Evolutionary conservation across 1,140 invertebrate species (phyloP).

Genomic region (Agrilus planipennis): DNA sequence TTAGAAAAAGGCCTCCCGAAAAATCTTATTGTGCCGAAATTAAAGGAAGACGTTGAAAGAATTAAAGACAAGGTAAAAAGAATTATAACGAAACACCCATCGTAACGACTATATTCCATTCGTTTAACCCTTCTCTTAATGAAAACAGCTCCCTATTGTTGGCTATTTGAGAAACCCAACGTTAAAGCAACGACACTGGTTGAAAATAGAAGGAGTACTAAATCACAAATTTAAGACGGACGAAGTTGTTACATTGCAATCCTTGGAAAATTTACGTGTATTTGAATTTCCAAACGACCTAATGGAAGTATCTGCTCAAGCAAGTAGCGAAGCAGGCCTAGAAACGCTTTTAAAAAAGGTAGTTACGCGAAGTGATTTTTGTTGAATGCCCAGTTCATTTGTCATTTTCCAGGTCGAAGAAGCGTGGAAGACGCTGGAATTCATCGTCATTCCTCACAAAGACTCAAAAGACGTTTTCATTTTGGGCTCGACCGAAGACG

Average conservation of each 20-base stretch:
- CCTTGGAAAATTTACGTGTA: conserved; percentile 56
- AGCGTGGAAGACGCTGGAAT: conserved; percentile 68
- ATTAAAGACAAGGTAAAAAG: conserved; percentile 57
- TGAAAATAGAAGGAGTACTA: conserved; percentile 62
- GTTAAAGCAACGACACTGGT: conserved; percentile 67
- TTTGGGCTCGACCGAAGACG: conserved; percentile 69
- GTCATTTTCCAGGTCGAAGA: conserved; percentile 54
- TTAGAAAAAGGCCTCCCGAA: conserved; percentile 64
- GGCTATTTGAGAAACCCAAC: conserved; percentile 62
- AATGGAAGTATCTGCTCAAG: conserved; percentile 71
- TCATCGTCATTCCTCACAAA: conserved; percentile 61
- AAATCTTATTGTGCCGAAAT: conserved; percentile 60
- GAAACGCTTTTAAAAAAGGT: conserved; percentile 68
- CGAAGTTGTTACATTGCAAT: conserved; percentile 48
- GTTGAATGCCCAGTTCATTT: conserved; percentile 23
- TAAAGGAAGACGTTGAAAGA: conserved; percentile 62
- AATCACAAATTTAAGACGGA: conserved; percentile 58
- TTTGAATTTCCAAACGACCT: conserved; percentile 61
- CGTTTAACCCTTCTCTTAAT: too few relatives aligned
- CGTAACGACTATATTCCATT: neutral
- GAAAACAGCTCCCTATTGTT: conserved; percentile 62
- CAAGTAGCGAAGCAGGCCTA: conserved; percentile 70
- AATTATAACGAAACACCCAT: neutral
- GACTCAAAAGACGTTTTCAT: conserved; percentile 73
- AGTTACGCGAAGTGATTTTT: conserved; percentile 1